phyloP scores from a whole-genome alignment of 2,797 vertebrate genomes.

The Sebastes matsubarae region DNA sequence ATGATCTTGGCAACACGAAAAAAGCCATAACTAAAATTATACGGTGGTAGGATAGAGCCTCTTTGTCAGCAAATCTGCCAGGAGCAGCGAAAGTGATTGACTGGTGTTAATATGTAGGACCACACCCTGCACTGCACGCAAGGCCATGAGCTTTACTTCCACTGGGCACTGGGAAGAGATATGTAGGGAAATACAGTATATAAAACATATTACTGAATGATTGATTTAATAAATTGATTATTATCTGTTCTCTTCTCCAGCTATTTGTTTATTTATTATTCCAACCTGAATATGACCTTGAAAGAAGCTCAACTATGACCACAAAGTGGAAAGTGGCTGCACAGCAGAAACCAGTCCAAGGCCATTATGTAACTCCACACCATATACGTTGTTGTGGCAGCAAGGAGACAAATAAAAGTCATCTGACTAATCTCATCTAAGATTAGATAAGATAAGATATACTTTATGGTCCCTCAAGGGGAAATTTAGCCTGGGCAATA shows the following conservation, averaged over 20 bases:
- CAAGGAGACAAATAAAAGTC: conserved; percentile 20
- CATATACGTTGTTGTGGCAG: neutral
- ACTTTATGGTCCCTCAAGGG: neutral
- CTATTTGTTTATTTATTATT: conserved; percentile 28
- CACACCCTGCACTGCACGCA: conserved; percentile 10
- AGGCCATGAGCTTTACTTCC: conserved; percentile 7
- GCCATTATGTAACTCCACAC: conserved; percentile 14
- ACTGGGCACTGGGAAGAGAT: neutral
- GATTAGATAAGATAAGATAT: neutral
- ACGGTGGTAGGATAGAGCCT: neutral
- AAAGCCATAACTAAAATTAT: neutral
- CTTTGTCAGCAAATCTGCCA: conserved; percentile 58
- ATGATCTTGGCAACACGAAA: conserved; percentile 30
- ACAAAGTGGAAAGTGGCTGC: conserved; percentile 1
- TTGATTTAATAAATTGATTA: conserved; percentile 22
- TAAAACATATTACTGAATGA: neutral
- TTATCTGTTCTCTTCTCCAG: neutral
- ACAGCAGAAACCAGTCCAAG: conserved; percentile 26
- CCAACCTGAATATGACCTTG: conserved; percentile 12
- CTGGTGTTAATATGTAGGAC: conserved; percentile 50
- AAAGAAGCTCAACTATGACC: neutral
- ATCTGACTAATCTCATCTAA: neutral
- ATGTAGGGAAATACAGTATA: neutral
- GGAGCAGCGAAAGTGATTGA: conserved; percentile 33
- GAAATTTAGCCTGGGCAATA: neutral